These are phyloP conservation scores for Astur gentilis DNA, from an alignment of 2,113 vertebrate species.

Conservation along the genomic window DNA sequence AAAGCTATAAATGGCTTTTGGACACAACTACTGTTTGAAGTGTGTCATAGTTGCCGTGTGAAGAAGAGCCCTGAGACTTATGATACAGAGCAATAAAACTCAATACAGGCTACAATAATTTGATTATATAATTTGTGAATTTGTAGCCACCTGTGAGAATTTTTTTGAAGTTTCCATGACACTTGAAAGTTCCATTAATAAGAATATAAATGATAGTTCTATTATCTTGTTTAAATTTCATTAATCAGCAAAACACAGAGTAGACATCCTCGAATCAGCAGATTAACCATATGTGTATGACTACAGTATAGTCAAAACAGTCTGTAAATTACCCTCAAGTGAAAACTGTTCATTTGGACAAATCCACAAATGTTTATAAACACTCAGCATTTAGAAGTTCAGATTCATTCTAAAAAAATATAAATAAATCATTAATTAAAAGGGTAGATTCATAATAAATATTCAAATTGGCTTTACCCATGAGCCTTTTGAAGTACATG, in stretches of 20 bases:
- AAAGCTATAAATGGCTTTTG: neutral
- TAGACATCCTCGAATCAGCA: neutral
- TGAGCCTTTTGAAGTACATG: neutral
- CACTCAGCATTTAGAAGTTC: neutral
- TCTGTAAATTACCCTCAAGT: neutral
- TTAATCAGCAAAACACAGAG: neutral
- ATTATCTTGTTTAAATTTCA: neutral
- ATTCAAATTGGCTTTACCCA: neutral
- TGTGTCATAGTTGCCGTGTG: neutral
- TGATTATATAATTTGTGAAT: neutral
- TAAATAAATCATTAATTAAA: neutral
- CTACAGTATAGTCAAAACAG: neutral
- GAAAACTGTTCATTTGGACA: neutral
- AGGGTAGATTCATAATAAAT: neutral
- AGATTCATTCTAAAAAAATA: neutral
- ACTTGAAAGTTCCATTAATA: neutral
- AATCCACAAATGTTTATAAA: neutral
- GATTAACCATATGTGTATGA: neutral
- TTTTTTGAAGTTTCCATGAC: neutral
- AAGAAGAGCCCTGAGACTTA: neutral
- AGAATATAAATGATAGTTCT: neutral
- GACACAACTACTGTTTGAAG: neutral
- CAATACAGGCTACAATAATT: neutral
- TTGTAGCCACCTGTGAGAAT: neutral
- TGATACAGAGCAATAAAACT: neutral